Evolutionary conservation across 1,140 invertebrate genomes (phyloP).

Genomic region (Halesus radiatus): DNA sequence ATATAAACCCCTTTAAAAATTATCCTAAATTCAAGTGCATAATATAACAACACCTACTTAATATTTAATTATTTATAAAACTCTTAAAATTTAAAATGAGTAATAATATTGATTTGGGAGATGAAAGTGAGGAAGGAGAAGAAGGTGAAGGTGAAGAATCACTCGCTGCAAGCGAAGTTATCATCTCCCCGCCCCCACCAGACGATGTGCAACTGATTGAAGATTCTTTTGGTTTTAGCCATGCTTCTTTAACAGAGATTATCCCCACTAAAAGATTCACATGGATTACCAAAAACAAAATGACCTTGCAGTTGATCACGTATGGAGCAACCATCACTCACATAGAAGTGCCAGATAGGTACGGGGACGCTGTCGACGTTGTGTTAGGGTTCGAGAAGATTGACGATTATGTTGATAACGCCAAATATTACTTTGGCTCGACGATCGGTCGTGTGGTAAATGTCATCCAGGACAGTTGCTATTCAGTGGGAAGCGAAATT

Average conservation of each 20-base stretch:
- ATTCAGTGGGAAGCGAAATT: slow-evolving; percentile 66
- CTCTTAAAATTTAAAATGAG: too few species aligned
- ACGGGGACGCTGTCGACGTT: slow-evolving; percentile 79
- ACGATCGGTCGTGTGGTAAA: slow-evolving; percentile 92
- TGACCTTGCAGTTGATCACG: slow-evolving; percentile 77
- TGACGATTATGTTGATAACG: slow-evolving; percentile 73
- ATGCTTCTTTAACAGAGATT: slow-evolving; percentile 60
- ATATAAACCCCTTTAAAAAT: too few species aligned
- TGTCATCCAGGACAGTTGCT: slow-evolving; percentile 80
- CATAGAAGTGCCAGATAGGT: slow-evolving; percentile 79
- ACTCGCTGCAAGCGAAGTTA: too few species aligned
- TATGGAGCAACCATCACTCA: slow-evolving; percentile 86
- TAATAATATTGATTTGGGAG: too few species aligned
- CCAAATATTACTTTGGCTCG: slow-evolving; percentile 87
- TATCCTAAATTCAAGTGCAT: too few species aligned
- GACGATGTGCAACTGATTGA: neutral
- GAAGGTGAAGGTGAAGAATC: too few species aligned
- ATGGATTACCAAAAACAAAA: slow-evolving; percentile 71
- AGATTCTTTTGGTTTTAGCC: slow-evolving; percentile 48
- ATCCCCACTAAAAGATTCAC: slow-evolving; percentile 71
- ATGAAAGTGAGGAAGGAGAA: too few species aligned
- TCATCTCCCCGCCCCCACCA: neutral
- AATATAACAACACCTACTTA: too few species aligned
- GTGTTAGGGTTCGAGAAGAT: slow-evolving; percentile 85
- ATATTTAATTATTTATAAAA: too few species aligned